These are phyloP conservation scores for Strigamia crassipes DNA, from an alignment of 2,888 invertebrate species.

Conservation along the genomic window DNA sequence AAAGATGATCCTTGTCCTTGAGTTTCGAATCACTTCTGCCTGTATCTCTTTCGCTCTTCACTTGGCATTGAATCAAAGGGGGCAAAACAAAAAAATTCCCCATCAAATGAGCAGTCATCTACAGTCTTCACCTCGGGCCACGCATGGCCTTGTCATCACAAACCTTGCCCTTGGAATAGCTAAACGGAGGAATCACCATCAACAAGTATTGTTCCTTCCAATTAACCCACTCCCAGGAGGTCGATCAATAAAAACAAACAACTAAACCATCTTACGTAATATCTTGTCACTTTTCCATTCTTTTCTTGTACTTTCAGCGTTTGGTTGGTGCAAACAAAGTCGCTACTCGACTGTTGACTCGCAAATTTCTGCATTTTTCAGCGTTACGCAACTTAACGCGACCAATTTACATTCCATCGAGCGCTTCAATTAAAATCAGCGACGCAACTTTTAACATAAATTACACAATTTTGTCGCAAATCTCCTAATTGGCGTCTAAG, in stretches of 20 bases:
- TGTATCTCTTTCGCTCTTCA: background rate
- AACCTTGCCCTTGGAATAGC: constrained; percentile 29
- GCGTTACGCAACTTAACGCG: background rate
- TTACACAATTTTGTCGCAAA: no score
- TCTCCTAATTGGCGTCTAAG: no score
- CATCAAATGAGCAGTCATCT: constrained; percentile 18
- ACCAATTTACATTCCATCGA: no score
- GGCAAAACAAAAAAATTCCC: background rate
- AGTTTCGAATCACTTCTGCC: background rate
- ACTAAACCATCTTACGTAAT: background rate
- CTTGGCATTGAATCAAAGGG: constrained; percentile 36
- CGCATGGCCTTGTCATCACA: constrained; percentile 7
- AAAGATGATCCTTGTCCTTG: constrained; percentile 35
- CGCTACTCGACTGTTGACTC: no score
- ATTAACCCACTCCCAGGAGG: background rate
- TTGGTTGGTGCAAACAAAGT: background rate
- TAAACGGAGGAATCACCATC: background rate
- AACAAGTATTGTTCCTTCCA: constrained; percentile 10
- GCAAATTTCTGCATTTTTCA: background rate
- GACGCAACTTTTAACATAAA: no score
- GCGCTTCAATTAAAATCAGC: no score
- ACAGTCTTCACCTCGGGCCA: constrained; percentile 25
- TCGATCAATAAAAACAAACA: background rate
- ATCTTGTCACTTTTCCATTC: background rate
- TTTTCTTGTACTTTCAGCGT: background rate